Evolutionary conservation across 2,888 invertebrate genomes (phyloP), one percentile per base, ranked within the genome.

Genomic region (Nezara viridula): DNA sequence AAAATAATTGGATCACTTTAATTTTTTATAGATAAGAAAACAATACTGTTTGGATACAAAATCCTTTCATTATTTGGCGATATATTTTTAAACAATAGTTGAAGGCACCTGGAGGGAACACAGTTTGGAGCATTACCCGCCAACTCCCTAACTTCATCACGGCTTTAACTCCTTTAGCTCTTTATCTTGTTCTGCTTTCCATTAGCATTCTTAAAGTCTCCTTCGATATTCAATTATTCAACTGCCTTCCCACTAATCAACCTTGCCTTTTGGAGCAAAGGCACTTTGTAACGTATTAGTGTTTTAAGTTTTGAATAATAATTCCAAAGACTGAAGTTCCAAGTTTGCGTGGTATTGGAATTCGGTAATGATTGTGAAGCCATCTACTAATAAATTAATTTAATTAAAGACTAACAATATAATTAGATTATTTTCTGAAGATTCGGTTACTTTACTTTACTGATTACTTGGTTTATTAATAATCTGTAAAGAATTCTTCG

Each of bases 121-220:
- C 19, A 12, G 27, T 19, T 10, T 1, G 44, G 44, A 37, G 66
- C 66, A 73, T 73, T 73, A 73, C 66, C 66, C 37, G 32, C 14
- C 37, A 73, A 73, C 66, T 73, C 19, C 5, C 32, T 73, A 73
- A 73, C 66, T 73, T 21, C 32, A 37, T 73, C 32, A 73, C 14
- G 47, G 12, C 81, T n/a, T n/a, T 81, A 81, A 81, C 44, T 47
- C 40, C 44, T 81, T 81, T 81, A 81, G 81, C 81, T 47, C 81
- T 81, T 81, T 44, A 81, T 47, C 81, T 81, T n/a, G 44, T 44
- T 81, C 44, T 81, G 81, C 44, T 81, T 81, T 47, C 81, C 81
- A 81, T 81, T 81, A 44, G 81, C 81, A 81, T 81, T 81, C 40
- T 81, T 81, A 81, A 81, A 81, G 44, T 81, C 66, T 73, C 66